These are phyloP conservation scores for Podarcis lilfordi DNA, from an alignment of 2,797 vertebrate genomes.

Conservation along the genomic window DNA sequence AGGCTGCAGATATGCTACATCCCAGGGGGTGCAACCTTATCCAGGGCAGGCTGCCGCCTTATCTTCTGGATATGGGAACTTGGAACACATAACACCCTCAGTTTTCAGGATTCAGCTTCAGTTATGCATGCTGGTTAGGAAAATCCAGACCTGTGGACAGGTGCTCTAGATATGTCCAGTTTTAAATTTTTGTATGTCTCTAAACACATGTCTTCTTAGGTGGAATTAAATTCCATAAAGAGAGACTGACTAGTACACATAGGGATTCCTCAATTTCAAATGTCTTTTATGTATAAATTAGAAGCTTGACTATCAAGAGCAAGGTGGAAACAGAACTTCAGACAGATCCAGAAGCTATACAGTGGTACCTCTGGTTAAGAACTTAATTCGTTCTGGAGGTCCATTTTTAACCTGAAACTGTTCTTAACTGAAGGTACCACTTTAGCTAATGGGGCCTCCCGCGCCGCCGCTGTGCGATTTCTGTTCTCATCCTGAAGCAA, in stretches of 20 bases:
- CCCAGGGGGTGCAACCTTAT: too few species aligned
- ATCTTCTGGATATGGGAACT: neutral
- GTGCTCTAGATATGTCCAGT: neutral
- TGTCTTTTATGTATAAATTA: neutral
- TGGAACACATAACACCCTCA: neutral
- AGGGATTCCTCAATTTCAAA: neutral
- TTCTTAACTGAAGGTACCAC: too few species aligned
- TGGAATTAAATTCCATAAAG: neutral
- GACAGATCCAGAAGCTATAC: neutral
- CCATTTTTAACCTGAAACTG: too few species aligned
- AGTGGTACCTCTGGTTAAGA: too few species aligned
- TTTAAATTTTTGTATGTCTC: neutral
- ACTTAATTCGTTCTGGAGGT: too few species aligned
- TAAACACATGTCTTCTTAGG: neutral
- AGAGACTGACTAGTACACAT: neutral
- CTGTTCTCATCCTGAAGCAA: too few species aligned
- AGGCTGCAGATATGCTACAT: too few species aligned
- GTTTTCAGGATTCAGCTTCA: neutral
- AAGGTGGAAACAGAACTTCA: neutral
- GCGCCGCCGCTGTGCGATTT: too few species aligned
- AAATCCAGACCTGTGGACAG: neutral
- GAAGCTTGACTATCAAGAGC: neutral
- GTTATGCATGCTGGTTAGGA: neutral
- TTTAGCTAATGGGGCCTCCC: too few species aligned
- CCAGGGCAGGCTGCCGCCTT: too few species aligned